A percentile compares a stretch with the other conserved stretches of the same genome.
These are phyloP conservation scores for Hermatobates lingyangjiaoensis DNA, from an alignment of 1,140 invertebrate species.

Conservation along the genomic window DNA sequence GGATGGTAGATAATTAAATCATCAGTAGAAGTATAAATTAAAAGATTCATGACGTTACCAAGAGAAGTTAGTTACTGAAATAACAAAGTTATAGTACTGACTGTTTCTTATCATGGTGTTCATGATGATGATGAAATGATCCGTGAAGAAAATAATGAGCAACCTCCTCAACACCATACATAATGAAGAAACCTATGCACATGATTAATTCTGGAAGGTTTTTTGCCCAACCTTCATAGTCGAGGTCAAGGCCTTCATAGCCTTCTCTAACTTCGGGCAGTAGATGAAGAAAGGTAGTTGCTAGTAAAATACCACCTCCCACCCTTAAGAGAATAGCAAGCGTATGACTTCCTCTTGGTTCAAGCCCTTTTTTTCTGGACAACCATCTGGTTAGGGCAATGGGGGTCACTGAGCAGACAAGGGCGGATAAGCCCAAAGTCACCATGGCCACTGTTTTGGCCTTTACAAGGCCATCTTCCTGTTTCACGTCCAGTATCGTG, in stretches of 20 bases:
- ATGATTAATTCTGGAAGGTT: slow-evolving; percentile 32
- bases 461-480: background rate
- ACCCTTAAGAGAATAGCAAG: slow-evolving; percentile 26
- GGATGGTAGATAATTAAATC: background rate
- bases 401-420: background rate
- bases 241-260: slow-evolving; percentile 8
- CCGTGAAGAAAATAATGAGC: slow-evolving; percentile 21
- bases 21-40: background rate
- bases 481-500: too few species aligned
- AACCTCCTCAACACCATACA: slow-evolving; percentile 34
- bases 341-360: background rate
- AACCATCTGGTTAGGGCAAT: background rate
- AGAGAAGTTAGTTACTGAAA: background rate
- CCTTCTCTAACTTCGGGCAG: slow-evolving; percentile 64
- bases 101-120: background rate
- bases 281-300: slow-evolving; percentile 76
- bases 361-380: background rate
- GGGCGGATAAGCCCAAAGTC: background rate
- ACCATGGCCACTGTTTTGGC: background rate
- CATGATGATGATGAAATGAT: background rate
- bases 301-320: slow-evolving; percentile 76
- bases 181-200: slow-evolving; percentile 34
- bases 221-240: slow-evolving; percentile 15
- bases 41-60: background rate
- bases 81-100: background rate